These are phyloP conservation scores for Isaurus tuberculatus DNA, from an alignment of 92 coral and sea anemone genomes.

Conservation along the genomic window DNA sequence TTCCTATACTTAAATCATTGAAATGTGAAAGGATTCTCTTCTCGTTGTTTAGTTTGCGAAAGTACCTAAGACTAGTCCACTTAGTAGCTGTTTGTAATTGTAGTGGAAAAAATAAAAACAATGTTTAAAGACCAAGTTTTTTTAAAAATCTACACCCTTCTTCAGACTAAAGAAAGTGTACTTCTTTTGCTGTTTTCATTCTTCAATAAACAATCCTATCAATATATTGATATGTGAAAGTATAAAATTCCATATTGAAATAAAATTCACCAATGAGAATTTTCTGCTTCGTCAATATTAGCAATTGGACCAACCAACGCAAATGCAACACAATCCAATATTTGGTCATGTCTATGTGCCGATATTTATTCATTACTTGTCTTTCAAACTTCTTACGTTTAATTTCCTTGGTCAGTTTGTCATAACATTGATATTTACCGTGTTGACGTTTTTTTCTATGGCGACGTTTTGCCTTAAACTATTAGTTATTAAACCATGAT, in stretches of 20 bases:
- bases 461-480: not conserved
- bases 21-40: slow-evolving; percentile 3
- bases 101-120: not conserved
- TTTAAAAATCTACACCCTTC: too few relatives aligned
- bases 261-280: slow-evolving; percentile 16
- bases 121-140: too few relatives aligned
- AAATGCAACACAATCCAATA: slow-evolving; percentile 13
- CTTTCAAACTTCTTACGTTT: not conserved
- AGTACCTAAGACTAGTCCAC: too few relatives aligned
- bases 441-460: slow-evolving; percentile 3
- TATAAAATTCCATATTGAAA: slow-evolving; percentile 1
- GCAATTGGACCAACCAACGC: not conserved
- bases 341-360: not conserved
- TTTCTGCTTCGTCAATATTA: slow-evolving; percentile 9
- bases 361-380: not conserved
- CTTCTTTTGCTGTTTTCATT: not conserved
- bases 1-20: not conserved
- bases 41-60: too few relatives aligned
- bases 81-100: too few relatives aligned
- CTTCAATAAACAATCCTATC: slow-evolving; percentile 11
- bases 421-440: not conserved
- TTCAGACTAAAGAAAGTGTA: too few relatives aligned
- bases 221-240: slow-evolving; percentile 37
- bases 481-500: not conserved
- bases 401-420: not conserved